Evolutionary conservation across 2,797 vertebrate genomes (phyloP), one percentile per base, ranked within the genome.

Genomic region (Chaenodraco wilsoni): DNA sequence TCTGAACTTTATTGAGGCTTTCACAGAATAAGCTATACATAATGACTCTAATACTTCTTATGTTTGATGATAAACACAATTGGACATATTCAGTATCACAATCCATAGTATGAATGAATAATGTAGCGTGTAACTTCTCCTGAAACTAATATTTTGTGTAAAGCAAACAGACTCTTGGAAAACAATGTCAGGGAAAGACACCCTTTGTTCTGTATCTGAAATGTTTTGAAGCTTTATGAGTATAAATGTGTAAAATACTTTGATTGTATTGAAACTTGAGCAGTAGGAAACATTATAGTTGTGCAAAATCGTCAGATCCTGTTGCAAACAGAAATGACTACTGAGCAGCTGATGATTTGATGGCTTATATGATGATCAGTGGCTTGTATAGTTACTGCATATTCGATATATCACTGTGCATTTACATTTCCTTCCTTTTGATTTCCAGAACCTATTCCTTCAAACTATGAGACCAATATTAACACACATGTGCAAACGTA

Each of bases 21-120:
- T 93, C 88, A 93, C 89, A 89, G 86, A 91, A 91, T 87, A 88
- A 87, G 72, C 91, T 93, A 84, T 91, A 94, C 86, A 92, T 87
- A 81, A 89, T 87, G 89, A 89, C 90, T 85, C 74, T 89, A 85
- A 85, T 91, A 86, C 75, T 89, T 85, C 76, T 84, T 84, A 84
- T 81, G 71, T 82, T 87, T 67, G 57, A 85, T 91, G 81, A 93
- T 91, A 86, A 92, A 90, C 86, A 86, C 86, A 88, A 78, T 81
- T 83, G 81, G 88, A 91, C 88, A 89, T 87, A 86, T 91, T 94
- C 84, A 81, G 81, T 76, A 88, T 91, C 79, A 88, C 83, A 88
- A 88, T 88, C 80, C 88, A 88, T 87, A 88, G 85, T 86, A 90
- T 77, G 78, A 91, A 87, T 87, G 87, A 91, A 85, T 88, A 91